A percentile compares a stretch with the other conserved stretches of the same genome.
Conservation (phyloP, 2,797 vertebrate species). For the Acanthornis magna region DNA sequence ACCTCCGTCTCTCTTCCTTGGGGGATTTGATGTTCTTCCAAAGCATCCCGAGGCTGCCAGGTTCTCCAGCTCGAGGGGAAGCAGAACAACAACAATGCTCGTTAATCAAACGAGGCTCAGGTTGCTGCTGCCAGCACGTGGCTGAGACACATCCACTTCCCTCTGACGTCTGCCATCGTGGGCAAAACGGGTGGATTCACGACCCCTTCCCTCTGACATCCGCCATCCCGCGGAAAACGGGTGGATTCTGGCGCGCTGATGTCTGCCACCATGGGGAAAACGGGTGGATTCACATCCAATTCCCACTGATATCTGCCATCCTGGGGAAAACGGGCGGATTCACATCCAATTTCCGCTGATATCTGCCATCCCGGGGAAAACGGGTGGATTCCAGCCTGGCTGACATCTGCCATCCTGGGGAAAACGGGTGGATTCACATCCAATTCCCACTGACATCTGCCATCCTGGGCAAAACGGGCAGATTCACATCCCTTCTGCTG, state of each 20-base stretch:
- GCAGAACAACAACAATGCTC: background rate
- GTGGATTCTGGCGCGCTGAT: too few species aligned
- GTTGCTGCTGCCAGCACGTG: background rate
- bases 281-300: background rate
- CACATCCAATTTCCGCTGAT: background rate
- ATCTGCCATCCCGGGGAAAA: background rate
- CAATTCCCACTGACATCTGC: background rate
- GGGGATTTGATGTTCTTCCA: conserved; percentile 59
- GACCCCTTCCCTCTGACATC: too few species aligned
- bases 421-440: background rate
- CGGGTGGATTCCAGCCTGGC: background rate
- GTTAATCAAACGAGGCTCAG: background rate
- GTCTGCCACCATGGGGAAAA: background rate
- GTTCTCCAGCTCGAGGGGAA: background rate
- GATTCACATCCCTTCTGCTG: background rate
- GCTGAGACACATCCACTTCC: background rate
- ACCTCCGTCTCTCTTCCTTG: background rate
- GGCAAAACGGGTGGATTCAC: too few species aligned
- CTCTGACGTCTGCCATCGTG: background rate
- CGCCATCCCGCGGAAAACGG: too few species aligned
- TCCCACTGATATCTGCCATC: background rate
- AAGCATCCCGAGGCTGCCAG: background rate
- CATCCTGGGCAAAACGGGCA: too few species aligned
- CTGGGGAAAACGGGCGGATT: too few species aligned
- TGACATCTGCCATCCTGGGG: background rate